These are phyloP conservation scores for Sceliomorpha sp. DNA, from an alignment of 2,888 invertebrate genomes.

Conservation along the genomic window DNA sequence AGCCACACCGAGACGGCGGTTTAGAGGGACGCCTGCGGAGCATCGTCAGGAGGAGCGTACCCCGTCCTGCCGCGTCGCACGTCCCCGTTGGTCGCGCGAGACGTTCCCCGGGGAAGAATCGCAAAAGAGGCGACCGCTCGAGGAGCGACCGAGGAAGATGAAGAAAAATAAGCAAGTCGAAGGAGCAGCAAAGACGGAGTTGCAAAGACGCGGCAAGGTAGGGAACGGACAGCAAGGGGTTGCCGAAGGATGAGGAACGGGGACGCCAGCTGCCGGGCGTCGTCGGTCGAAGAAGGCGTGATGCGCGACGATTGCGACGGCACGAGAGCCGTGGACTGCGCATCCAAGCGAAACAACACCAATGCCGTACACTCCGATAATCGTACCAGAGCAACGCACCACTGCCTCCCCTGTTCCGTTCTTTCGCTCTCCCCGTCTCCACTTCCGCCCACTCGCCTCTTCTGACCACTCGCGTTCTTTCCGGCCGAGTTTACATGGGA, in stretches of 20 bases:
- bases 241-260: too few species aligned
- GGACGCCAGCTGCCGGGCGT: not conserved
- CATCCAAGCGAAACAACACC: conserved; percentile 41
- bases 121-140: conserved; percentile 10
- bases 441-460: conserved; percentile 12
- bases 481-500: conserved; percentile 19
- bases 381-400: conserved; percentile 51
- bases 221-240: too few species aligned
- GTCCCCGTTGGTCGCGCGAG: conserved; percentile 11
- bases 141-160: not conserved
- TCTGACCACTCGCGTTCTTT: conserved; percentile 22
- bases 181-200: too few species aligned
- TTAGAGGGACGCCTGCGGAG: conserved; percentile 80
- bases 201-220: too few species aligned
- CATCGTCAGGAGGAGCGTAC: conserved; percentile 36
- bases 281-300: conserved; percentile 31
- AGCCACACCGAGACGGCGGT: conserved; percentile 97
- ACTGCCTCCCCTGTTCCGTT: conserved; percentile 45
- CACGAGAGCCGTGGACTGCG: conserved; percentile 19
- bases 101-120: not conserved
- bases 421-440: conserved; percentile 12
- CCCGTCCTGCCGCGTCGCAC: conserved; percentile 9
- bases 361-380: conserved; percentile 35
- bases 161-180: too few species aligned
- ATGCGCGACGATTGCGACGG: conserved; percentile 26